These are phyloP conservation scores for Chrysotoxum bicinctum DNA, from an alignment of 2,888 invertebrate genomes.

Conservation along the genomic window DNA sequence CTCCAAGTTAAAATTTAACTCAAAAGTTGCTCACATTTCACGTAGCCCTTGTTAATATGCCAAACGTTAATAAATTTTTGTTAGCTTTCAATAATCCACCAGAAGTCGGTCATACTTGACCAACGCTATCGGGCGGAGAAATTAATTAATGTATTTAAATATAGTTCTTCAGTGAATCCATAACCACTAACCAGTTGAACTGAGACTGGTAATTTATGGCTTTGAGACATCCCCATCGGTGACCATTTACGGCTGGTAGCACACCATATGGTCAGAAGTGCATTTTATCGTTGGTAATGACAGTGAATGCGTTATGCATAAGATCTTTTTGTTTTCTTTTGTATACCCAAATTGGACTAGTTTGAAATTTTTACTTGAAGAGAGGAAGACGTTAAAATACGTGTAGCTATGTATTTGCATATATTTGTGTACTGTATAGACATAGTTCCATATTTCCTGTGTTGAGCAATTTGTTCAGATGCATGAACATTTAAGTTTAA, in stretches of 20 bases:
- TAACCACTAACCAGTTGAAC: slow-evolving; percentile 40
- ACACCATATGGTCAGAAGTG: slow-evolving; percentile 52
- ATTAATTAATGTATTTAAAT: slow-evolving; percentile 54
- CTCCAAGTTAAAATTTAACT: not conserved
- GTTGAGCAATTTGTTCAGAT: slow-evolving; percentile 2
- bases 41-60: not conserved
- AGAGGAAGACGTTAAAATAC: not conserved
- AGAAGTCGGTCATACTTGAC: slow-evolving; percentile 34
- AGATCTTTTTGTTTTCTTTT: slow-evolving; percentile 5
- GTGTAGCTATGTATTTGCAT: too few relatives aligned
- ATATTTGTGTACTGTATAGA: not conserved
- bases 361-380: not conserved
- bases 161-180: slow-evolving; percentile 20
- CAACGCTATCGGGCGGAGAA: slow-evolving; percentile 21
- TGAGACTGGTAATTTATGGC: slow-evolving; percentile 27
- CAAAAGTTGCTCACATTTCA: not conserved
- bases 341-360: not conserved
- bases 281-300: slow-evolving; percentile 37
- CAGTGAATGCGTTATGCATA: slow-evolving; percentile 41
- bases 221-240: slow-evolving; percentile 24
- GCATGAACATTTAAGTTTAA: not conserved
- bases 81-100: not conserved
- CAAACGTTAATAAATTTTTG: not conserved
- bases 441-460: not conserved
- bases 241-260: slow-evolving; percentile 54